phyloP scores from a whole-genome alignment of 2,888 invertebrate genomes.

The Rhamphomyia laevipes region DNA sequence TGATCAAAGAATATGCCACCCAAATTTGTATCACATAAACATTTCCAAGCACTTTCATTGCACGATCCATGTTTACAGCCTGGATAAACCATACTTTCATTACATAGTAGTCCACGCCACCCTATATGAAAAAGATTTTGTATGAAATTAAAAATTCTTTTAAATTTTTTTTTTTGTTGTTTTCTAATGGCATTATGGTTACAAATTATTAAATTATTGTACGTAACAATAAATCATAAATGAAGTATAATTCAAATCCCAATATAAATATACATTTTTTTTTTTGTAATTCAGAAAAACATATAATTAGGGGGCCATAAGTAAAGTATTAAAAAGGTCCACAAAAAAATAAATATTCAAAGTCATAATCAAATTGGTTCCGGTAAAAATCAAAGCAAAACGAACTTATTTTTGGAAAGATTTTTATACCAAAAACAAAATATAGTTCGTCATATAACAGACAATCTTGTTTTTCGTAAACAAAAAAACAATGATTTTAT shows the following conservation, averaged over 20 bases:
- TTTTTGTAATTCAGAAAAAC: neutral
- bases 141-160: neutral
- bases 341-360: neutral
- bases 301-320: neutral
- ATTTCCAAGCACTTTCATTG: constrained; percentile 87
- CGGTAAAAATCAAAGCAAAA: neutral
- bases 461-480: too few species aligned
- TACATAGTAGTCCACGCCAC: constrained; percentile 85
- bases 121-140: constrained; percentile 39
- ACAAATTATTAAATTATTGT: too few species aligned
- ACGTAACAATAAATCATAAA: too few species aligned
- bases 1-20: constrained; percentile 96
- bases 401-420: too few species aligned
- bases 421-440: too few species aligned
- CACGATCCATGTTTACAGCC: constrained; percentile 95
- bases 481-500: too few species aligned
- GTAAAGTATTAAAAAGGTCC: neutral
- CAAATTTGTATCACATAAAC: constrained; percentile 97
- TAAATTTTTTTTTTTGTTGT: neutral
- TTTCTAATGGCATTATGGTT: neutral
- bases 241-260: too few species aligned
- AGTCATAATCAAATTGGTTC: neutral
- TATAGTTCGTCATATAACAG: too few species aligned
- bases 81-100: constrained; percentile 88
- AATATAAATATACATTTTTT: too few species aligned